Conservation (phyloP, 2,888 invertebrate genomes). For the Cephus runcator region DNA sequence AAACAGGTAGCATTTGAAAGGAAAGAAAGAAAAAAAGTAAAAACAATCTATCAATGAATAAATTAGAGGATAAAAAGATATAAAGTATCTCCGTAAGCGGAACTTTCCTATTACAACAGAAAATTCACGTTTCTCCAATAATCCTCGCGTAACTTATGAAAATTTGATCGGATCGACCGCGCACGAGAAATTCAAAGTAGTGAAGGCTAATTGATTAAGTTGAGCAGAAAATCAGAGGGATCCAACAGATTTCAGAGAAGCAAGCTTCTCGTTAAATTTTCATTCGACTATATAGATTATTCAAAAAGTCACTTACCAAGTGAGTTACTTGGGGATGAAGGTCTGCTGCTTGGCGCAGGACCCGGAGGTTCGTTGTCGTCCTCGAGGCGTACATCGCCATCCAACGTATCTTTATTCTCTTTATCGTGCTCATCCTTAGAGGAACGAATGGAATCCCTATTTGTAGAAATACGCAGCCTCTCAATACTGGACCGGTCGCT, state of each 20-base stretch:
- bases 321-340: slow-evolving; percentile 55
- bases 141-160: background rate
- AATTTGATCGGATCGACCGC: background rate
- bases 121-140: background rate
- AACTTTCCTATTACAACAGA: background rate
- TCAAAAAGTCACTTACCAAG: slow-evolving; percentile 42
- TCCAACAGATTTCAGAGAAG: background rate
- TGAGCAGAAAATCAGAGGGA: background rate
- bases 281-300: background rate
- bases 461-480: slow-evolving; percentile 53
- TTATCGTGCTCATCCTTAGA: slow-evolving; percentile 56
- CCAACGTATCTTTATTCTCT: slow-evolving; percentile 56
- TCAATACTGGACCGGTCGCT: slow-evolving; percentile 56
- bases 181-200: background rate
- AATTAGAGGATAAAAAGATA: background rate
- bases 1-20: slow-evolving; percentile 9
- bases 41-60: background rate
- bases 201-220: background rate
- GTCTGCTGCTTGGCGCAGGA: slow-evolving; percentile 61
- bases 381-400: slow-evolving; percentile 59
- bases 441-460: slow-evolving; percentile 48
- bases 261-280: background rate
- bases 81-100: background rate
- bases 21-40: slow-evolving; percentile 8
- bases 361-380: slow-evolving; percentile 65